Evolutionary conservation across 2,113 vertebrate genomes (phyloP), one percentile per base, ranked within the genome.

Genomic region (Propithecus coquereli): DNA sequence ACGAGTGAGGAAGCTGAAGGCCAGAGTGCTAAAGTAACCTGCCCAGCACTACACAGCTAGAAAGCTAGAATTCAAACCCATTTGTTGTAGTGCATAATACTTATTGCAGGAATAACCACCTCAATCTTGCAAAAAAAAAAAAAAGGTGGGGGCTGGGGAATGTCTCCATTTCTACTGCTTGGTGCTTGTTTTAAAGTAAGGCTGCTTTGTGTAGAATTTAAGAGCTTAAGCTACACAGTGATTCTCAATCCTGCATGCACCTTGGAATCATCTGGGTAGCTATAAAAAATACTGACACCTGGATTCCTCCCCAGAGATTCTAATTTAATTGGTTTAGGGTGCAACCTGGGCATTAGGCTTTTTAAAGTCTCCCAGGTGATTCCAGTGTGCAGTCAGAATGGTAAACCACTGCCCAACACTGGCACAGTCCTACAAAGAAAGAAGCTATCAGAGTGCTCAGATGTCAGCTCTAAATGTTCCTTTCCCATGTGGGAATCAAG

Each of bases 251-350:
- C 34, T 86, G 50, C 65, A 34, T 43, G 11, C 34, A 84, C 61
- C 66, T 6, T 47, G 17, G 23, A 54, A 93, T 17, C 22, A 89
- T 23, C 23, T 66, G 79, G 27, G 57, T 40, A n/a, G 12, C 63
- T 80, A 70, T 79, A 63, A 91, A 87, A 70, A 71, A 66, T 32
- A n/a, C 10, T 13, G 54, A 79, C 34, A 59, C 7, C 66, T 89
- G 5, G 12, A 25, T 82, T 86, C 61, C 54, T 87, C 65, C 68
- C 12, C 22, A 52, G 20, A n/a, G 52, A 23, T 30, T 76, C 86
- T 68, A 52, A 84, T 93, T 76, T 92, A 77, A 83, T 92, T 90
- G 81, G 11, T 37, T 85, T 66, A 92, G 74, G 54, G 22, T 54
- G 20, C n/a, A 37, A 82, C 32, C 40, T 79, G 61, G 22, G 27